Percentiles rank a stretch among this genome's conserved stretches.
These are phyloP conservation scores for Suillia variegata DNA, from an alignment of 2,888 invertebrate genomes.

Conservation along the genomic window DNA sequence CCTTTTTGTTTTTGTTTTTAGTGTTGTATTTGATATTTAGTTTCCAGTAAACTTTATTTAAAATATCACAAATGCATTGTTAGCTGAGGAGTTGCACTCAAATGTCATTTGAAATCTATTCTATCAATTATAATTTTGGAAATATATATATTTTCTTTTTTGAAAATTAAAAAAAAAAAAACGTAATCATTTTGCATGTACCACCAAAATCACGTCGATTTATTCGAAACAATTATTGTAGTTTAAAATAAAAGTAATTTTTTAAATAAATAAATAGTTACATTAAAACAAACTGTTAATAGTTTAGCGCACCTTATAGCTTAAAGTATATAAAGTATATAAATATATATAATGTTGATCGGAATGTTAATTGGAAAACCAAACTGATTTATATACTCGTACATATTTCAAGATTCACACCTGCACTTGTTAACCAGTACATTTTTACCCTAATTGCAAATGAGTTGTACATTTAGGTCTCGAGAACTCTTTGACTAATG, in stretches of 20 bases:
- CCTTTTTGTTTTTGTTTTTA: too few relatives aligned
- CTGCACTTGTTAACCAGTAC: background rate
- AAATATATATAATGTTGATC: background rate
- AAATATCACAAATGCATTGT: constrained; percentile 31
- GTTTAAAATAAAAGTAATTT: too few relatives aligned
- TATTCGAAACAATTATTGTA: too few relatives aligned
- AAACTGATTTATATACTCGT: background rate
- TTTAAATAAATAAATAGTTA: background rate
- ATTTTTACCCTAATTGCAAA: background rate
- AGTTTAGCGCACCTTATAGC: background rate
- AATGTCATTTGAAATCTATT: background rate
- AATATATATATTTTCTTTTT: too few relatives aligned
- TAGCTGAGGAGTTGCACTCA: constrained; percentile 64
- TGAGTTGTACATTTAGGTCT: too few relatives aligned
- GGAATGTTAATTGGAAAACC: background rate
- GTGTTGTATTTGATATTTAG: background rate
- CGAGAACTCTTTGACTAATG: background rate
- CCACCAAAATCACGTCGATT: background rate
- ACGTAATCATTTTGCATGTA: background rate
- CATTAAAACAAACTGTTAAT: background rate
- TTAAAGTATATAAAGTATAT: background rate
- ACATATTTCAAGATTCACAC: background rate
- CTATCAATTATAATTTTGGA: background rate
- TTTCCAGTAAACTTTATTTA: background rate
- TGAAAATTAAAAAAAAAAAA: background rate